A percentile compares a stretch with the other conserved stretches of the same genome.
These are phyloP conservation scores for Tipula lateralis DNA, from an alignment of 2,888 invertebrate species.

Conservation along the genomic window DNA sequence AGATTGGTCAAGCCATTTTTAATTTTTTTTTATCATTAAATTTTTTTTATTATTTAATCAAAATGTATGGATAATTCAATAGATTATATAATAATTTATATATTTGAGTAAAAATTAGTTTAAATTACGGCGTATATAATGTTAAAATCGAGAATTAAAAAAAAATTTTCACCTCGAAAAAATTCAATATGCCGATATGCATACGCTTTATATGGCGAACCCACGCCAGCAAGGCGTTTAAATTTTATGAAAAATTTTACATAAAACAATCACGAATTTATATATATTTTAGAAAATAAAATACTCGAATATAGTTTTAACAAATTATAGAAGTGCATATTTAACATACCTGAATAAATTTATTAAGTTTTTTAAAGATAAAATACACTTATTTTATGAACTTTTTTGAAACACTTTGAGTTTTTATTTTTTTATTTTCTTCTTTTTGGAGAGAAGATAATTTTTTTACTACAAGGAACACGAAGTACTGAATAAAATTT, in stretches of 20 bases:
- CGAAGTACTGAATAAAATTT: constrained; percentile 28
- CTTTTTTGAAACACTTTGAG: constrained; percentile 26
- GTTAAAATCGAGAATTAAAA: background rate
- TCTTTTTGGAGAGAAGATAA: constrained; percentile 26
- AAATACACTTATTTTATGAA: constrained; percentile 37
- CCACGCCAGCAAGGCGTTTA: constrained; percentile 43
- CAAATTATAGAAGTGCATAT: constrained; percentile 42
- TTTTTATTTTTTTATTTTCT: background rate
- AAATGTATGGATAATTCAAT: constrained; percentile 6
- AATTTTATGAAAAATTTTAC: constrained; percentile 42
- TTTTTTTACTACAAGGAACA: constrained; percentile 30
- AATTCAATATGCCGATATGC: constrained; percentile 30
- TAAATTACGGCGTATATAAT: background rate
- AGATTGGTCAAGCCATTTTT: constrained; percentile 30
- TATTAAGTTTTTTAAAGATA: constrained; percentile 39
- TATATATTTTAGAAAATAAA: constrained; percentile 37
- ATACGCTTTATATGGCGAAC: constrained; percentile 33
- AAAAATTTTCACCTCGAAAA: constrained; percentile 25
- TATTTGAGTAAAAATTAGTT: background rate
- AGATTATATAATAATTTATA: background rate
- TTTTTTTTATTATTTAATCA: constrained; percentile 16
- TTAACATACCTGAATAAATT: constrained; percentile 44
- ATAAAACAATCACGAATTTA: constrained; percentile 42
- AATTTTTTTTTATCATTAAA: constrained; percentile 28
- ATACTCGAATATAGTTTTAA: constrained; percentile 38